A percentile compares a stretch with the other conserved stretches of the same genome.
Evolutionary conservation across 2,797 vertebrate genomes (phyloP).

Genomic region (Acestrorhynchus altus): DNA sequence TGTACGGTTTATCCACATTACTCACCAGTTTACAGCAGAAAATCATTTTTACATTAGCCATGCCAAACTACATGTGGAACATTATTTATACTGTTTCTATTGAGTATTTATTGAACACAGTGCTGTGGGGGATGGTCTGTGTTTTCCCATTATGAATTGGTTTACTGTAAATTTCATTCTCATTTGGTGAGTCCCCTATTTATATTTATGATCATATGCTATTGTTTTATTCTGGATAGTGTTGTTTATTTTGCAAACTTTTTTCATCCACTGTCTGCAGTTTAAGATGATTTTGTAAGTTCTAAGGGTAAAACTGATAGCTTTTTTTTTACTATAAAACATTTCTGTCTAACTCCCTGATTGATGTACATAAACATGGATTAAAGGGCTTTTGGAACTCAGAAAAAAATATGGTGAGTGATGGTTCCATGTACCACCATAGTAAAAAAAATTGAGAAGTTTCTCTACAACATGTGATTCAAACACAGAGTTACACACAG

Average conservation of each 20-base stretch:
- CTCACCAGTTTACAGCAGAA: not conserved
- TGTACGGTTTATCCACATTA: not conserved
- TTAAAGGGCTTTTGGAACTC: too few species aligned
- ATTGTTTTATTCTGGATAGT: not conserved
- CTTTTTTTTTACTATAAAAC: too few species aligned
- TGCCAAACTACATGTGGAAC: slow-evolving; percentile 38
- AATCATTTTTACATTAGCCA: slow-evolving; percentile 1
- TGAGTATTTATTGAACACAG: slow-evolving; percentile 58
- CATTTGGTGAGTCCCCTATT: slow-evolving; percentile 9
- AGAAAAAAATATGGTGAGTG: too few species aligned
- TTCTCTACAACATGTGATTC: too few species aligned
- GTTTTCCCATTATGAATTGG: slow-evolving; percentile 6
- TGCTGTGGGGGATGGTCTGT: slow-evolving; percentile 6
- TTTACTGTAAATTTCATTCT: slow-evolving; percentile 19
- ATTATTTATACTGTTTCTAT: slow-evolving; percentile 51
- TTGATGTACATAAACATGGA: too few species aligned
- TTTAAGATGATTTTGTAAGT: too few species aligned
- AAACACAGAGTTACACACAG: too few species aligned
- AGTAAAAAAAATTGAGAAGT: too few species aligned
- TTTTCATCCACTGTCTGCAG: too few species aligned
- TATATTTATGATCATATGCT: not conserved
- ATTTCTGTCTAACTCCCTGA: too few species aligned
- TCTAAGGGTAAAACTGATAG: too few species aligned
- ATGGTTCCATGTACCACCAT: too few species aligned
- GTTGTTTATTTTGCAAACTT: not conserved